phyloP scores from a whole-genome alignment of 2,888 invertebrate species.

The Lobophora halterata region DNA sequence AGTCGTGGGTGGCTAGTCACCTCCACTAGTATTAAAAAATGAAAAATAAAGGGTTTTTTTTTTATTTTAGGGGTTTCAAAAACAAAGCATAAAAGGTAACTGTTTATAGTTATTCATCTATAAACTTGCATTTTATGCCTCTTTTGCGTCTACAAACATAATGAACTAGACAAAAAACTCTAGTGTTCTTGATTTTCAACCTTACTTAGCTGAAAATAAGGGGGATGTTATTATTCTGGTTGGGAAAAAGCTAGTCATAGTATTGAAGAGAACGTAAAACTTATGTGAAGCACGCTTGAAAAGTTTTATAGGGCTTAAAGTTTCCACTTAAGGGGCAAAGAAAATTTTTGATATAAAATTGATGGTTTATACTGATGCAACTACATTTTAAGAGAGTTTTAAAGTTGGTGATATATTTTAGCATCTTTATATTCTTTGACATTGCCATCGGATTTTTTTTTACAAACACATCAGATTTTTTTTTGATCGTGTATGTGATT shows the following conservation, averaged over 20 bases:
- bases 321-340: constrained; percentile 63
- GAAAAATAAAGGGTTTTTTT: no score
- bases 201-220: constrained; percentile 4
- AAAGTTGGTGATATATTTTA: constrained; percentile 18
- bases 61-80: no score
- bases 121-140: constrained; percentile 64
- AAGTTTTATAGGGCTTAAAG: constrained; percentile 75
- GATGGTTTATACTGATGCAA: constrained; percentile 32
- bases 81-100: constrained; percentile 49
- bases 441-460: no score
- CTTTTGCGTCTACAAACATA: constrained; percentile 27
- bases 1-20: no score
- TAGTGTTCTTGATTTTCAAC: constrained; percentile 4
- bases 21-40: no score
- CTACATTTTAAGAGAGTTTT: constrained; percentile 16
- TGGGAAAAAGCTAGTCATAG: constrained; percentile 40
- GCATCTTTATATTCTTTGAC: no score
- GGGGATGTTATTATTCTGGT: constrained; percentile 1
- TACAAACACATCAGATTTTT: no score
- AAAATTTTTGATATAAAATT: constrained; percentile 63
- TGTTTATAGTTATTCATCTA: constrained; percentile 62
- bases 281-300: constrained; percentile 75
- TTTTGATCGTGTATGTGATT: no score
- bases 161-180: constrained; percentile 4
- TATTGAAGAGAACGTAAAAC: constrained; percentile 63